Base-by-base conservation (phyloP, 1,140 invertebrate genomes). In the Sesamia nonagrioides region DNA sequence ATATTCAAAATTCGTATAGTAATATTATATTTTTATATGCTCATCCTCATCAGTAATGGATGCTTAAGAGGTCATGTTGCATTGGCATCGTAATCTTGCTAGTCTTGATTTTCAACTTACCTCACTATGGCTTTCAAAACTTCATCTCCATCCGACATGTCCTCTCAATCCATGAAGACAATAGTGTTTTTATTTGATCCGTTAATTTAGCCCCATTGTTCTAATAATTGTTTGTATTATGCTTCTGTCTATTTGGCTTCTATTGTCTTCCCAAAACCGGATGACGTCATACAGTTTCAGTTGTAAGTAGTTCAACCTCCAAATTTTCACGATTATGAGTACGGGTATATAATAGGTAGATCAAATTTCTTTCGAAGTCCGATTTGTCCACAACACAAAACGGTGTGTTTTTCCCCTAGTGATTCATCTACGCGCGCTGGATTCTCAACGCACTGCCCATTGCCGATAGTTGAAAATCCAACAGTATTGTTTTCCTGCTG, bases 161-260 rank as follows among this genome's bases (percentile, higher is more conserved):
- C 66, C 6, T 40, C 1, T 40, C 1, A 40, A 6, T 40, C 17
- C 17, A 56, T 33, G 42, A 37, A 21, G 13, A 60, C 37, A 60
- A 37, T 74, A 13, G 13, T 74, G 54, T 74, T 74, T 60, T 18
- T 56, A 5, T 45, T 58, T 6, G 21, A 13, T 15, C 40, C 42
- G 33, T 17, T 74, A 73, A 42, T 42, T 54, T 15, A 17, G 27
- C 8, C 13, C 15, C 80, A 86, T 86, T 86, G 85, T 86, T 83
- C 79, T 3, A 27, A 75, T 63, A 17, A 77, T 33, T 82, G 85
- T 84, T 84, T 86, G 33, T 75, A 7, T 75, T 50, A 75, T 58
- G 58, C 13, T 45, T 11, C 27, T 73, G 27, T 7, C 27, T 40
- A 75, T 50, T 75, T 48, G 54, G 9, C 18, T 48, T 27, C 73